Percentiles rank a stretch among this genome's conserved stretches.
phyloP scores from a whole-genome alignment of 2,797 vertebrate species.

The Acanthopagrus latus region DNA sequence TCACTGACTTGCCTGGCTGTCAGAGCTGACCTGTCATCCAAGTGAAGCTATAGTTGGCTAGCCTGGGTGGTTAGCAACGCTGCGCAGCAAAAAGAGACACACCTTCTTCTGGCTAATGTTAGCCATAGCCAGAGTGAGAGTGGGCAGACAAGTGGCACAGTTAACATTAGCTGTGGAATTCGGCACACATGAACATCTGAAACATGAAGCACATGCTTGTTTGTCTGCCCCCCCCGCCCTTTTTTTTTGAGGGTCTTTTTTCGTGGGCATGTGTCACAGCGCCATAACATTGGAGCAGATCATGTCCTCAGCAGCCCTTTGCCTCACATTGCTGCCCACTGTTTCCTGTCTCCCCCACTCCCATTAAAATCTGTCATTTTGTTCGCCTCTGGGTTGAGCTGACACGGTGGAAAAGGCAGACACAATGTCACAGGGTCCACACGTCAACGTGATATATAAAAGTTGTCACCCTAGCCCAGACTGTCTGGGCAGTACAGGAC shows the following conservation, averaged over 20 bases:
- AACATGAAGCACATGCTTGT: not conserved
- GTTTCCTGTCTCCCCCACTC: constrained; percentile 46
- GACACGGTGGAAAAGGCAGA: constrained; percentile 41
- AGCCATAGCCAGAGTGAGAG: constrained; percentile 54
- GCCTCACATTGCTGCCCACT: constrained; percentile 41
- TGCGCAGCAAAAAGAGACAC: constrained; percentile 75
- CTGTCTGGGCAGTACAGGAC: not conserved
- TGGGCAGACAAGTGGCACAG: constrained; percentile 20
- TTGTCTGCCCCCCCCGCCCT: not conserved
- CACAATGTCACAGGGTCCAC: not conserved
- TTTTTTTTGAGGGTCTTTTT: not conserved
- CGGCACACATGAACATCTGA: not conserved
- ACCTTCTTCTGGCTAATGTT: constrained; percentile 80
- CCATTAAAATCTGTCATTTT: constrained; percentile 34
- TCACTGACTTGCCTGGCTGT: constrained; percentile 32
- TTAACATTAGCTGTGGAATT: not conserved
- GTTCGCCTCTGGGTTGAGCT: constrained; percentile 9
- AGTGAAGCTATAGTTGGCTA: constrained; percentile 41
- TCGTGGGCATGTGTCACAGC: constrained; percentile 1
- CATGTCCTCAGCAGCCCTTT: constrained; percentile 21
- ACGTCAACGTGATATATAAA: not conserved
- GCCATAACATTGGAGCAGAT: not conserved
- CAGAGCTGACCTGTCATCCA: constrained; percentile 51
- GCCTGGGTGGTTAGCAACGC: constrained; percentile 68
- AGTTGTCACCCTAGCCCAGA: not conserved